phyloP scores from a whole-genome alignment of 2,113 vertebrate genomes.

The Pseudorasbora parva region DNA sequence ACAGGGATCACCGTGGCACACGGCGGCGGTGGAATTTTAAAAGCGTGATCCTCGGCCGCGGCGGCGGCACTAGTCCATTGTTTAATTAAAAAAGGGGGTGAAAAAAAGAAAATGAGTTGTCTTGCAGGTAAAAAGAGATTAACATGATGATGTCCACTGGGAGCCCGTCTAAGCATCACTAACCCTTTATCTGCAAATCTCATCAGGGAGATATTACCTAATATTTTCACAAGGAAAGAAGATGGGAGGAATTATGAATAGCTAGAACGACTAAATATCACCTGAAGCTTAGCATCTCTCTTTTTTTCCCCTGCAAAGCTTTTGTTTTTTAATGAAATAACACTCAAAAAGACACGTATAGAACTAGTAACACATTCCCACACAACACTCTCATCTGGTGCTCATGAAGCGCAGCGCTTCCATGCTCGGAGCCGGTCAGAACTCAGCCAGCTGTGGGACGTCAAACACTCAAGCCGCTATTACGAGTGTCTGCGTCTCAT shows the following conservation, averaged over 20 bases:
- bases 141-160: conserved; percentile 51
- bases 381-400: conserved; percentile 7
- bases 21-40: conserved; percentile 22
- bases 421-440: conserved; percentile 40
- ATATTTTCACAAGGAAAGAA: conserved; percentile 50
- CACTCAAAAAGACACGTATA: neutral
- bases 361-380: conserved; percentile 31
- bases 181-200: conserved; percentile 52
- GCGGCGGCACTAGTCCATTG: neutral
- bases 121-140: conserved; percentile 58
- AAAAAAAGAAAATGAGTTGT: conserved; percentile 43
- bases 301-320: neutral
- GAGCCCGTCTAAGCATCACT: conserved; percentile 48
- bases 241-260: conserved; percentile 17
- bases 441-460: conserved; percentile 54
- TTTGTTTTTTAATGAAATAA: conserved; percentile 18
- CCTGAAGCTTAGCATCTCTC: conserved; percentile 4
- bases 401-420: conserved; percentile 17
- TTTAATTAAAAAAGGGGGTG: conserved; percentile 47
- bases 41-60: neutral
- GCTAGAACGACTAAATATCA: neutral
- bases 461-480: conserved; percentile 42
- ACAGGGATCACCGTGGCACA: conserved; percentile 25
- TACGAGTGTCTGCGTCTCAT: conserved; percentile 33
- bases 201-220: conserved; percentile 53